Evolutionary conservation across 2,797 vertebrate species (phyloP).

Genomic region (Falco columbarius): DNA sequence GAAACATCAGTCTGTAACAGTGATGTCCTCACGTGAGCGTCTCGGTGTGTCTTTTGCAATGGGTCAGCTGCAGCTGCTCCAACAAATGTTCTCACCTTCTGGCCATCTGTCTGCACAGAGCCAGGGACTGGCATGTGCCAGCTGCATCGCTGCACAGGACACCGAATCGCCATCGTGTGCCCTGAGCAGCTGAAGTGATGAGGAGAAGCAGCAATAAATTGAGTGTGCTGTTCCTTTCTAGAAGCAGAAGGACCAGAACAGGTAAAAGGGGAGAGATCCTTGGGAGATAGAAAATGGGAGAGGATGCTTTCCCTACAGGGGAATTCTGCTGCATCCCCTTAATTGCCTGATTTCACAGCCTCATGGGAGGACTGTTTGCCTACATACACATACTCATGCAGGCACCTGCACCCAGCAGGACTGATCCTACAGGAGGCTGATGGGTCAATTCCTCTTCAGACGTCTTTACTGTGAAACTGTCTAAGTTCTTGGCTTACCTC

Average conservation of each 20-base stretch:
- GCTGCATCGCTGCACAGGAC: not conserved
- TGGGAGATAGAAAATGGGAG: not conserved
- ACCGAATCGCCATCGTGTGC: not conserved
- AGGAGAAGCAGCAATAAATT: not conserved
- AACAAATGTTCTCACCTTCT: not conserved
- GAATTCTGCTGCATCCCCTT: not conserved
- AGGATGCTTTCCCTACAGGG: not conserved
- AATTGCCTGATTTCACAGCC: not conserved
- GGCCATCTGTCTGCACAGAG: not conserved
- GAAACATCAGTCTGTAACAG: not conserved
- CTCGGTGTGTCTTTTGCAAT: not conserved
- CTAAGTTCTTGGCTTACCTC: not conserved
- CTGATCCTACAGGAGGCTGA: not conserved
- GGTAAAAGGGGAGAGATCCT: not conserved
- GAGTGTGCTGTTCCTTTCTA: not conserved
- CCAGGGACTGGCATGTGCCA: not conserved
- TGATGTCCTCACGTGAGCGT: not conserved
- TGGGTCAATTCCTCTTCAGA: not conserved
- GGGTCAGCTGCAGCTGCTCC: not conserved
- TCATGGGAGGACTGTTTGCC: not conserved
- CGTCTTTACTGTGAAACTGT: not conserved
- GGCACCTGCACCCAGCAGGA: not conserved
- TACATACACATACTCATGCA: not conserved
- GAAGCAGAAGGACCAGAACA: not conserved
- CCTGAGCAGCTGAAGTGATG: not conserved